A percentile compares a stretch with the other conserved stretches of the same genome.
Conservation (phyloP, 2,113 vertebrate species). For the Crypturellus undulatus region DNA sequence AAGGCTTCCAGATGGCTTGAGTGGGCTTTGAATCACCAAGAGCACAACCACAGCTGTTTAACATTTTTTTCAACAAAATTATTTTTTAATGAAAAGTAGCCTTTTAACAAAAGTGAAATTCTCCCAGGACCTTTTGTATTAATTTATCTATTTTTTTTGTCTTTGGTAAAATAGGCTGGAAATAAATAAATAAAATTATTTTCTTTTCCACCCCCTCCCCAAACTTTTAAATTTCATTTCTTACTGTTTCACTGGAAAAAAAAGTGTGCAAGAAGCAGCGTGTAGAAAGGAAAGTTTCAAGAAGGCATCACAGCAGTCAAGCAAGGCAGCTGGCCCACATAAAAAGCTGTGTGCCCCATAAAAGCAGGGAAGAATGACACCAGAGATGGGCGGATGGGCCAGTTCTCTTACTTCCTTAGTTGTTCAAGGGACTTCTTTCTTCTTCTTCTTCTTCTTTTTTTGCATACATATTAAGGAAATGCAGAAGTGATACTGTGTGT, state of each 20-base stretch:
- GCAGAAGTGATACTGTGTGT: background rate
- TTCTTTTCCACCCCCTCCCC: background rate
- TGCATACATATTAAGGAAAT: background rate
- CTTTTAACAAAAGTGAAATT: background rate
- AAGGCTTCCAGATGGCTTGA: slow-evolving; percentile 52
- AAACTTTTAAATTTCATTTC: background rate
- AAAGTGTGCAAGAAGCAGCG: background rate
- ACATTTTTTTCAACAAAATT: background rate
- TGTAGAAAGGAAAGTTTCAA: background rate
- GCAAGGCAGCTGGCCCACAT: background rate
- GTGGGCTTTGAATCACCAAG: slow-evolving; percentile 32
- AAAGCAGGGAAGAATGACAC: background rate
- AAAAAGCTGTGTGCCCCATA: background rate
- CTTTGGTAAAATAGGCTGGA: background rate
- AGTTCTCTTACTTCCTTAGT: background rate
- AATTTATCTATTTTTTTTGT: background rate
- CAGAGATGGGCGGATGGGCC: background rate
- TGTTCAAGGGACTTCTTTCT: background rate
- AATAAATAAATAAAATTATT: background rate
- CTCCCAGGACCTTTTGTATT: background rate
- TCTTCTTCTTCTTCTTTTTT: too few relatives aligned
- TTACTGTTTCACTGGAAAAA: background rate
- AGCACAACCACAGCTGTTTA: background rate
- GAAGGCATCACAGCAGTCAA: background rate
- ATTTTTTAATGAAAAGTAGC: background rate